A percentile compares a stretch with the other conserved stretches of the same genome.
Conservation (phyloP, 2,888 invertebrate genomes). For the Eupithecia subfuscata region DNA sequence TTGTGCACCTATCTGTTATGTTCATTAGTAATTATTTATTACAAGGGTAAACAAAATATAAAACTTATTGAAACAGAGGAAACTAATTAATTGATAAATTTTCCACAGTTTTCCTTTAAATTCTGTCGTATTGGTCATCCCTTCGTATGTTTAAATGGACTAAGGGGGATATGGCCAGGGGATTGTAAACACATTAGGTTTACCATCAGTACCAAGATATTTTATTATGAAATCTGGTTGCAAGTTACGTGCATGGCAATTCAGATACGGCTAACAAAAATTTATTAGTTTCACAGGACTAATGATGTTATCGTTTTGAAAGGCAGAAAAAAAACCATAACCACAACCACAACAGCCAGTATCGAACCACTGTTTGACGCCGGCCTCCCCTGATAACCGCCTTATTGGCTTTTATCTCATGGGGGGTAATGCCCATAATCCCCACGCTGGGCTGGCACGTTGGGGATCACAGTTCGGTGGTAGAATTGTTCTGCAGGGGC, state of each 20-base stretch:
- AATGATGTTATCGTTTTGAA: background rate
- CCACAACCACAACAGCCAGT: background rate
- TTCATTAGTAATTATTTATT: conserved; percentile 23
- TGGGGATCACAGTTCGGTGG: no score
- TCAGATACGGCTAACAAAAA: background rate
- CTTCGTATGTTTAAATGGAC: background rate
- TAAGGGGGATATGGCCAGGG: background rate
- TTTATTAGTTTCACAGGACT: background rate
- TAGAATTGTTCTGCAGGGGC: no score
- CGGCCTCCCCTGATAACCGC: no score
- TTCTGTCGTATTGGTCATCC: background rate
- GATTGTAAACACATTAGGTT: background rate
- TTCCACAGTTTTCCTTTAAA: background rate
- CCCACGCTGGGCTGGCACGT: no score
- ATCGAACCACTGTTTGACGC: no score
- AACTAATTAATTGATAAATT: background rate
- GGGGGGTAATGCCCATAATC: no score
- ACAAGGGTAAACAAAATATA: conserved; percentile 12
- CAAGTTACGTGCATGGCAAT: no score
- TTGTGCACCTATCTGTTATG: conserved; percentile 19
- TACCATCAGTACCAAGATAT: background rate
- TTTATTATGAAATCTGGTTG: background rate
- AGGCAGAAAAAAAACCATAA: background rate
- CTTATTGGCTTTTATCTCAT: no score
- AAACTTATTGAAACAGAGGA: background rate